These are phyloP conservation scores for Sciurus vulgaris DNA, from an alignment of 2,797 vertebrate genomes.

Conservation along the genomic window DNA sequence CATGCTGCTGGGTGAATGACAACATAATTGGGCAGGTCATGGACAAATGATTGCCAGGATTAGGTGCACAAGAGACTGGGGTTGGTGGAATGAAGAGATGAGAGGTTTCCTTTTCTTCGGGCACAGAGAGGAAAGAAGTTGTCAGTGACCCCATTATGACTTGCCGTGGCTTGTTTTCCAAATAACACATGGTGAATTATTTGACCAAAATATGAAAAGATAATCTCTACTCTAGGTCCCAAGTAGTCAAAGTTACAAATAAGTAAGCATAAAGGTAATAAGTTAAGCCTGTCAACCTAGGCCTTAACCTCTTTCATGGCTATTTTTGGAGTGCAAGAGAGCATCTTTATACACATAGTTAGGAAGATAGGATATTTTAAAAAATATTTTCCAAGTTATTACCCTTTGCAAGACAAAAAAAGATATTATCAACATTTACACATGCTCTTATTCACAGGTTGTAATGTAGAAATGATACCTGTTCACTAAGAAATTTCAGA, in stretches of 20 bases:
- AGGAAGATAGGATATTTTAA: conserved; percentile 44
- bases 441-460: conserved; percentile 23
- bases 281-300: conserved; percentile 32
- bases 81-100: conserved; percentile 49
- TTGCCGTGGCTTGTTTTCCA: conserved; percentile 50
- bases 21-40: conserved; percentile 47
- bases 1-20: conserved; percentile 37
- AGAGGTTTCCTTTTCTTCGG: conserved; percentile 64
- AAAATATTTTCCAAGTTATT: conserved; percentile 69
- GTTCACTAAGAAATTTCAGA: conserved; percentile 54
- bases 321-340: conserved; percentile 53
- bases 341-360: background rate
- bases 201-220: conserved; percentile 50
- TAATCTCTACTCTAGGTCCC: background rate
- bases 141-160: conserved; percentile 52
- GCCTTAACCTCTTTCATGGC: conserved; percentile 43
- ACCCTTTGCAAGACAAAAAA: conserved; percentile 56
- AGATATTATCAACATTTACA: conserved; percentile 38
- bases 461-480: conserved; percentile 56
- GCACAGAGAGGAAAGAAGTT: conserved; percentile 42
- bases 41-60: conserved; percentile 20
- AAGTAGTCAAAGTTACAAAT: conserved; percentile 50
- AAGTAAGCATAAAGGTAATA: conserved; percentile 54
- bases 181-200: conserved; percentile 57
- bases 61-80: conserved; percentile 36